Evolutionary conservation across 2,888 invertebrate species (phyloP), one percentile per base, ranked within the genome.

Genomic region (Polia nebulosa): DNA sequence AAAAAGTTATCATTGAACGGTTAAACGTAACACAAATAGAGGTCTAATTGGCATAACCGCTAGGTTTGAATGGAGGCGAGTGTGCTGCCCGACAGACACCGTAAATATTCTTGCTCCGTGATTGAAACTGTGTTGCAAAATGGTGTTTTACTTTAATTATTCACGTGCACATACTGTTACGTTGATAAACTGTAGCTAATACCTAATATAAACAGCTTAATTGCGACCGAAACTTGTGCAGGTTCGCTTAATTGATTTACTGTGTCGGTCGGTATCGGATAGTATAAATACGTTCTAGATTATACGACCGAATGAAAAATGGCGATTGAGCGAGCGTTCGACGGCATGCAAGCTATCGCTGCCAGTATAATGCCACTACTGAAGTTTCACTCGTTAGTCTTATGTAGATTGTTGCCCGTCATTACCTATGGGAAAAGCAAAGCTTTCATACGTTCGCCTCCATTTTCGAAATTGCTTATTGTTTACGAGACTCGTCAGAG

Each of bases 381-480:
- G 80, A 90, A 92, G 88, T 88, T 92, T 88, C 85, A 85, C 88
- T 89, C 87, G 84, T 88, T 88, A 90, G 88, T 87, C 87, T 88
- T 85, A 87, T 84, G 87, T 84, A 88, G 85, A 87, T 86, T 85
- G 87, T 86, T 86, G 85, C 86, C 87, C 87, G 89, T 89, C 88
- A 89, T 90, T 90, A 88, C 87, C 87, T 87, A 86, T 85, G 86
- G 87, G 86, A 85, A 88, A 86, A 86, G 81, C 79, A 72, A 78
- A 70, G 85, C 85, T 86, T 87, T 85, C 85, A 87, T 87, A 87
- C 82, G 81, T 84, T 83, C 79, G 81, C 85, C 75, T 89, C 87
- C 88, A 89, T 89, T 90, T 89, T 88, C 83, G 60, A 90, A 89
- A 91, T 90, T 89, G 88, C 87, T 87, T 86, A 88, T 90, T 89